Evolutionary conservation across 2,113 vertebrate genomes (phyloP), one percentile per base, ranked within the genome.

Genomic region (Pipra filicauda): DNA sequence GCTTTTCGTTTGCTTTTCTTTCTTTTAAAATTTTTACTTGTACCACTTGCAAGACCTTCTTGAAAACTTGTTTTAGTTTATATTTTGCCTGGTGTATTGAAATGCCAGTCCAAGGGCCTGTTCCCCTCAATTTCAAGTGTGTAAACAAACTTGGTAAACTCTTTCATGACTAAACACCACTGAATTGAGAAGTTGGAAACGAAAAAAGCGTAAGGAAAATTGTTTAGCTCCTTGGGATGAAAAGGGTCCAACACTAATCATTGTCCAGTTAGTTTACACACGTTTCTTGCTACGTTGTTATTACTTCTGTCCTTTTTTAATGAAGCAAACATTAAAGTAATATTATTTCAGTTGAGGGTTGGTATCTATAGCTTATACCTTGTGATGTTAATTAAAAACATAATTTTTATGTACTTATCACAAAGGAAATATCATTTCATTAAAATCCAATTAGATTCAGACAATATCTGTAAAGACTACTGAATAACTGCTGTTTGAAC

Each of bases 371-470:
- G 96, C 98, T 98, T 96, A 97, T 98, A 98, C 98, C 98, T 98
- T 98, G 96, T 98, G 98, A 99, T 99, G 99, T 99, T 99, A 99
- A 99, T 99, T 99, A 99, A 99, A 99, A 99, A 98, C 98, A 98
- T 98, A 97, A 98, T 98, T 98, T 99, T 98, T 98, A 99, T 99
- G 98, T 99, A 98, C 98, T 98, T 98, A 98, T 99, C 99, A 99
- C 99, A 99, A 99, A 99, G 98, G 98, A 99, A 99, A 98, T 99
- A 98, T 98, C 98, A 99, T 99, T 99, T 99, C 98, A 99, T 99
- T 99, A 99, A 99, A 99, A 99, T 99, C 98, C 99, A 99, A 99
- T 99, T 99, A 99, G 98, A 98, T 98, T 98, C 98, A 98, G 98
- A 98, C 98, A 98, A 97, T 98, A 98, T 98, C 98, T 98, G 96